Percentiles rank a stretch among this genome's conserved stretches.
phyloP scores from a whole-genome alignment of 2,888 invertebrate species.

The Horisme vitalbata region DNA sequence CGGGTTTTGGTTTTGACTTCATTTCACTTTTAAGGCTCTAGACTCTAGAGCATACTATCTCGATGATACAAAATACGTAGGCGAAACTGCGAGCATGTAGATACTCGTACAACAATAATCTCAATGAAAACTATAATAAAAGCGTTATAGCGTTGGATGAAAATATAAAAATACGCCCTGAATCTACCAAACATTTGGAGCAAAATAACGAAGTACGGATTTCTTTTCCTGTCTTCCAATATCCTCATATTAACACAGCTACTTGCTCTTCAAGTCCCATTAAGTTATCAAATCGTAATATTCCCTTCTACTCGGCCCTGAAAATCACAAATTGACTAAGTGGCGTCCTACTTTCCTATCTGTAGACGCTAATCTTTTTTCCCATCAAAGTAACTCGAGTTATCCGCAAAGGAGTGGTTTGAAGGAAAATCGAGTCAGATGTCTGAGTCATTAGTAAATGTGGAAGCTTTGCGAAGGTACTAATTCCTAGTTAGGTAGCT shows the following conservation, averaged over 20 bases:
- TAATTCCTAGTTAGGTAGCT: not conserved
- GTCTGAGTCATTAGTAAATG: constrained; percentile 15
- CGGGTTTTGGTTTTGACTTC: no score
- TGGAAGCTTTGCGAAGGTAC: not conserved
- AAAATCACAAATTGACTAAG: constrained; percentile 18
- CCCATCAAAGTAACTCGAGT: constrained; percentile 26
- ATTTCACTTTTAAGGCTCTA: no score
- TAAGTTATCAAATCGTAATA: constrained; percentile 1
- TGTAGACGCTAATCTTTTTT: constrained; percentile 28
- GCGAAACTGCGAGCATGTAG: no score
- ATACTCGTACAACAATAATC: no score
- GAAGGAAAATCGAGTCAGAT: constrained; percentile 14
- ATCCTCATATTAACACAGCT: no score
- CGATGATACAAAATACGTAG: no score
- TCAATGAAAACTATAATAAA: no score
- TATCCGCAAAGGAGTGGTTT: constrained; percentile 20
- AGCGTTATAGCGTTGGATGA: no score
- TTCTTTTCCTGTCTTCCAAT: not conserved
- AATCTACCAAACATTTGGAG: not conserved
- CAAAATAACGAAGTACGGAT: not conserved
- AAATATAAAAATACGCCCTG: no score
- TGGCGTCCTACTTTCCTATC: constrained; percentile 14
- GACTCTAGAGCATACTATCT: no score
- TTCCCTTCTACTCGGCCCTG: constrained; percentile 6
- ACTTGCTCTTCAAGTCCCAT: not conserved